These are phyloP conservation scores for Morone saxatilis DNA, from an alignment of 2,113 vertebrate species.

Conservation along the genomic window DNA sequence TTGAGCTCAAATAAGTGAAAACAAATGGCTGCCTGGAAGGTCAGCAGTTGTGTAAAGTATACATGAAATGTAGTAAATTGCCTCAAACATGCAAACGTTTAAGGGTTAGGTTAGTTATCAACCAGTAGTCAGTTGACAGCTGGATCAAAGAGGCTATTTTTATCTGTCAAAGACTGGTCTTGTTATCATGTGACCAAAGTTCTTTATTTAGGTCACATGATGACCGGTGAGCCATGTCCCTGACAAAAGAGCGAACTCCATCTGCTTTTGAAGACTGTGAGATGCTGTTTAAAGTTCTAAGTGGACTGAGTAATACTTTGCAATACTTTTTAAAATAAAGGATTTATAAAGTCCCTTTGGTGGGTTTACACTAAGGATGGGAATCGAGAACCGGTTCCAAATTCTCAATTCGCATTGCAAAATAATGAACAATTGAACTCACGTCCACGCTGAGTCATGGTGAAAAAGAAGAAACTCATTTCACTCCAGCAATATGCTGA, in stretches of 20 bases:
- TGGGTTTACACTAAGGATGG: not conserved
- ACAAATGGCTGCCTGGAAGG: not conserved
- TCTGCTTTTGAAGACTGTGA: not conserved
- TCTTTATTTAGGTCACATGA: conserved; percentile 17
- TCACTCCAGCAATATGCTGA: too few relatives aligned
- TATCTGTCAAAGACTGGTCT: not conserved
- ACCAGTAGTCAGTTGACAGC: not conserved
- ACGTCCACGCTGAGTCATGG: too few relatives aligned
- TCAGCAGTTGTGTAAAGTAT: not conserved
- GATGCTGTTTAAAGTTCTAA: not conserved
- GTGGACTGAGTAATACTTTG: not conserved
- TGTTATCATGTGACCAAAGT: not conserved
- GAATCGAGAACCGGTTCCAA: too few relatives aligned
- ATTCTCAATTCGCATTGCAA: too few relatives aligned
- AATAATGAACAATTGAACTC: too few relatives aligned
- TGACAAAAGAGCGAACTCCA: not conserved
- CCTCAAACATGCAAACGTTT: not conserved
- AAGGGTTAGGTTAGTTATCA: not conserved
- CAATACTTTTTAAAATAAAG: not conserved
- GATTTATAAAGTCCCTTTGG: not conserved
- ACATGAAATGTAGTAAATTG: not conserved
- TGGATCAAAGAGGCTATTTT: not conserved
- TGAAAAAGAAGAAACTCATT: too few relatives aligned
- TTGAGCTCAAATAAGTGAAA: conserved; percentile 12
- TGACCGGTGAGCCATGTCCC: not conserved